phyloP scores from a whole-genome alignment of 2,888 invertebrate genomes.

The Bembecia ichneumoniformis region DNA sequence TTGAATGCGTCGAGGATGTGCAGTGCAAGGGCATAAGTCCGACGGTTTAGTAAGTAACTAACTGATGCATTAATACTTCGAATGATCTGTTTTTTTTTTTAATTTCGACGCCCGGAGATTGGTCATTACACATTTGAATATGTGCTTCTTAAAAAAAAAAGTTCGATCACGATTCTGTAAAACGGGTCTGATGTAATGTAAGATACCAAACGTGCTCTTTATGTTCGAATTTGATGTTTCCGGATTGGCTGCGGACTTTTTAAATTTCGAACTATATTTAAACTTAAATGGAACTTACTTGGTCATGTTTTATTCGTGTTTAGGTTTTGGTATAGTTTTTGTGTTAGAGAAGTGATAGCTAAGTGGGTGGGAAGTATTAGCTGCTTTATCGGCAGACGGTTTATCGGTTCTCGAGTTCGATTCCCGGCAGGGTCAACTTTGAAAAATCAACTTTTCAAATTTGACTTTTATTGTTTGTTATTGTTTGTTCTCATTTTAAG shows the following conservation, averaged over 20 bases:
- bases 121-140: slow-evolving; percentile 71
- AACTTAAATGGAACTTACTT: slow-evolving; percentile 4
- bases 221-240: slow-evolving; percentile 58
- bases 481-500: no score
- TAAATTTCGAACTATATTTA: background rate
- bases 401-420: no score
- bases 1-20: slow-evolving; percentile 67
- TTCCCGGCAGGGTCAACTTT: no score
- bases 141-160: slow-evolving; percentile 58
- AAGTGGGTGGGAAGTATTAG: no score
- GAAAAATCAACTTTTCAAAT: no score
- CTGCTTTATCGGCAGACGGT: no score
- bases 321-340: no score
- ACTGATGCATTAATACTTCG: slow-evolving; percentile 68
- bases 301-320: no score
- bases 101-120: slow-evolving; percentile 61
- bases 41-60: slow-evolving; percentile 55
- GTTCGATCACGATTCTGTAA: slow-evolving; percentile 62
- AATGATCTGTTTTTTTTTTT: slow-evolving; percentile 47
- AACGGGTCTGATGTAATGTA: slow-evolving; percentile 55
- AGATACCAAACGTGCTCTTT: slow-evolving; percentile 64
- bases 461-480: no score
- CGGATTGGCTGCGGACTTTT: slow-evolving; percentile 43
- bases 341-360: no score
- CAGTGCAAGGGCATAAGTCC: slow-evolving; percentile 64